Conservation (phyloP, 1,140 invertebrate genomes). For the Drosophila tsacasi region DNA sequence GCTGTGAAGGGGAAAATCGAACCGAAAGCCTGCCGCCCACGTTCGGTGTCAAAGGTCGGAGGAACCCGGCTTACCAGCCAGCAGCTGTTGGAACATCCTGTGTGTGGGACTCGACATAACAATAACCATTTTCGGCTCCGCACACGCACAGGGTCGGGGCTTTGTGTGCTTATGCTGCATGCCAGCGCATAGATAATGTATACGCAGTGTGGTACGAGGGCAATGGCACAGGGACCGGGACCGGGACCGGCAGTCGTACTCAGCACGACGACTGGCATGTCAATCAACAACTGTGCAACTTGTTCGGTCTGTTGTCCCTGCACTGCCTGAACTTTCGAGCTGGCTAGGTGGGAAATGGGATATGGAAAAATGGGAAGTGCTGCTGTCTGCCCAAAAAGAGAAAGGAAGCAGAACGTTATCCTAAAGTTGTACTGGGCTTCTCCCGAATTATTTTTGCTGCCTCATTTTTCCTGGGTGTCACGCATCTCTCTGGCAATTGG, state of each 20-base stretch:
- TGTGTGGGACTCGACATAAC: constrained; percentile 68
- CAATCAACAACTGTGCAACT: constrained; percentile 60
- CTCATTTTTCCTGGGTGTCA: constrained; percentile 28
- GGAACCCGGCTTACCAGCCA: constrained; percentile 17
- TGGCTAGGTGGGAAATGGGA: constrained; percentile 25
- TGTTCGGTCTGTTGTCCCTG: constrained; percentile 32
- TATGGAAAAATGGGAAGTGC: constrained; percentile 24
- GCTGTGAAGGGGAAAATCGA: constrained; percentile 33
- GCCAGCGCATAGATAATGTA: constrained; percentile 61
- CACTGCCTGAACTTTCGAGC: constrained; percentile 27
- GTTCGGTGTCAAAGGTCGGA: constrained; percentile 64
- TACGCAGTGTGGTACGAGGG: constrained; percentile 51
- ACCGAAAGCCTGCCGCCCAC: constrained; percentile 36
- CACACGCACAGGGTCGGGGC: constrained; percentile 8
- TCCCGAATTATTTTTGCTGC: constrained; percentile 34
- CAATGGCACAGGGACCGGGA: constrained; percentile 1
- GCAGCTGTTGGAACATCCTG: constrained; percentile 71
- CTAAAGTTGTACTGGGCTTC: constrained; percentile 24
- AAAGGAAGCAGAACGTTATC: background rate
- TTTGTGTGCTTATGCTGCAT: constrained; percentile 51
- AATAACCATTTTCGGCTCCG: constrained; percentile 69
- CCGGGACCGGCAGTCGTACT: constrained; percentile 5
- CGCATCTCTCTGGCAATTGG: constrained; percentile 54
- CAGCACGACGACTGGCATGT: constrained; percentile 42
- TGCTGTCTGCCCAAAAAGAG: constrained; percentile 22